Conservation (phyloP, 2,888 invertebrate genomes). For the Limnephilus marmoratus region DNA sequence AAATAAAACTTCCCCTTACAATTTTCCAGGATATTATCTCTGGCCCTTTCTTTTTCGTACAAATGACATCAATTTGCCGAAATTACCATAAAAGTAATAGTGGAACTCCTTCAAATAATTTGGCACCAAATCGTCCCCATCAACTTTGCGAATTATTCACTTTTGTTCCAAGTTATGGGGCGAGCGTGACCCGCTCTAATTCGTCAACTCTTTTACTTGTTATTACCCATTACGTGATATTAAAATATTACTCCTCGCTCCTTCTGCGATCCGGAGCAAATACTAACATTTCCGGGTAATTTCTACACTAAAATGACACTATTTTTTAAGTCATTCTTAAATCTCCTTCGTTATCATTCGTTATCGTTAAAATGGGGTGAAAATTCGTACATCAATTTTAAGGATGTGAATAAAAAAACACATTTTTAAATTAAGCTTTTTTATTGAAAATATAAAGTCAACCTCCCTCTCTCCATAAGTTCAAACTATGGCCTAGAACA, state of each 20-base stretch:
- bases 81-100: constrained; percentile 2
- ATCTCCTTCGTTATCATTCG: too few relatives aligned
- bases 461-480: too few relatives aligned
- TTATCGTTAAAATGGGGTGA: too few relatives aligned
- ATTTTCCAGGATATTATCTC: neutral
- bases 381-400: too few relatives aligned
- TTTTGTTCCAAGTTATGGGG: constrained; percentile 32
- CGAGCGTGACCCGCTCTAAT: constrained; percentile 11
- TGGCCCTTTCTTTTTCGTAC: neutral
- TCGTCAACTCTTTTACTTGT: constrained; percentile 14
- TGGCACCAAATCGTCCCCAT: neutral
- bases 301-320: neutral
- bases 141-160: constrained; percentile 29
- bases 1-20: neutral
- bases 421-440: too few relatives aligned
- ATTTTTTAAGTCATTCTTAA: neutral
- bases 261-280: neutral
- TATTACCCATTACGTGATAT: neutral
- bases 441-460: too few relatives aligned
- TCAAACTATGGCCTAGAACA: too few relatives aligned
- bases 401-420: too few relatives aligned
- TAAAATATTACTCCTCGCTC: neutral
- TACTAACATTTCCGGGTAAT: neutral
- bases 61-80: neutral
- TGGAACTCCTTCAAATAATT: constrained; percentile 12